Conservation (phyloP, 2,797 vertebrate genomes). For the Philypnodon macrostomus region DNA sequence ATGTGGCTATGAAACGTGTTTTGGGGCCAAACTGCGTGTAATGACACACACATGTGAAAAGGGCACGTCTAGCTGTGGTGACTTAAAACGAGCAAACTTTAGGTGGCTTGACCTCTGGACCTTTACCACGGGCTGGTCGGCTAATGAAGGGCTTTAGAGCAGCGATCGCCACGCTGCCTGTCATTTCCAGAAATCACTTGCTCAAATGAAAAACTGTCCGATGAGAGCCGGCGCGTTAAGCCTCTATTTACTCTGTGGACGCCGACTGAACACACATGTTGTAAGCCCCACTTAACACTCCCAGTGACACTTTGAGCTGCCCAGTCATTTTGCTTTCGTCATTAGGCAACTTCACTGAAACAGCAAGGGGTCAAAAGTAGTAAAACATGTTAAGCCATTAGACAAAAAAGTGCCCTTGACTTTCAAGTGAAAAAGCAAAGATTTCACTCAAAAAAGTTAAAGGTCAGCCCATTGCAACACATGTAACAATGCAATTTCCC, state of each 20-base stretch:
- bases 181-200: slow-evolving; percentile 54
- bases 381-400: neutral
- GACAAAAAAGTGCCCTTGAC: too few relatives aligned
- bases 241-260: slow-evolving; percentile 35
- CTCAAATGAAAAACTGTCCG: slow-evolving; percentile 45
- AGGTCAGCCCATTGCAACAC: too few relatives aligned
- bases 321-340: too few relatives aligned
- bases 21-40: slow-evolving; percentile 55
- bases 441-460: too few relatives aligned
- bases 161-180: slow-evolving; percentile 39
- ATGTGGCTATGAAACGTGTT: slow-evolving; percentile 62
- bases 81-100: slow-evolving; percentile 53
- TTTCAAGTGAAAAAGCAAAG: too few relatives aligned
- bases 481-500: too few relatives aligned
- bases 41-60: slow-evolving; percentile 68
- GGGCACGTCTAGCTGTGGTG: slow-evolving; percentile 51
- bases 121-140: slow-evolving; percentile 46
- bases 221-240: slow-evolving; percentile 20
- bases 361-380: neutral
- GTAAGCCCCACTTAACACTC: slow-evolving; percentile 29
- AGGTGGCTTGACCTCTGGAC: slow-evolving; percentile 68
- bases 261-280: slow-evolving; percentile 26
- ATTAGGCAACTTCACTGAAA: slow-evolving; percentile 14
- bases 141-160: slow-evolving; percentile 63
- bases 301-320: slow-evolving; percentile 25